These are phyloP conservation scores for Bombus sylvicola DNA, from an alignment of 1,140 invertebrate species.

Conservation along the genomic window DNA sequence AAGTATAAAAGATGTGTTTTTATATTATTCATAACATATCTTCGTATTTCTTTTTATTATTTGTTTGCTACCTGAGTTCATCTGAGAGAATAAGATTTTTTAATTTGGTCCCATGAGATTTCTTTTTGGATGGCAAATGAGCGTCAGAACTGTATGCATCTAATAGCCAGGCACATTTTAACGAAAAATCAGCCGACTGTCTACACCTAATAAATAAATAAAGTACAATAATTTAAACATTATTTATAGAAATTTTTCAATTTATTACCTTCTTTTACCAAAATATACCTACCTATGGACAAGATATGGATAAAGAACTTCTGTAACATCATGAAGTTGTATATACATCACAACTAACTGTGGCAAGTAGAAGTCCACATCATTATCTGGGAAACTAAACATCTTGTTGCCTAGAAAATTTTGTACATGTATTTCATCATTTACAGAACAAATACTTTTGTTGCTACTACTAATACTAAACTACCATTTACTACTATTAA, in stretches of 20 bases:
- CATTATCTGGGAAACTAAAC: constrained; percentile 95
- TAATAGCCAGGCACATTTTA: constrained; percentile 97
- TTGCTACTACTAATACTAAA: background rate
- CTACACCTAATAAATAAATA: constrained; percentile 88
- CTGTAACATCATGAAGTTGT: constrained; percentile 97
- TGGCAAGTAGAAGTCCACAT: constrained; percentile 99
- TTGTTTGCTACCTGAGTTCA: constrained; percentile 87
- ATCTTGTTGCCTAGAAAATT: constrained; percentile 92
- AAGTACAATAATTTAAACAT: background rate
- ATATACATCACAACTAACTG: constrained; percentile 99
- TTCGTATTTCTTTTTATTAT: background rate
- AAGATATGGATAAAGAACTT: constrained; percentile 96
- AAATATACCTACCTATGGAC: constrained; percentile 88
- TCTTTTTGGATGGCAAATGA: constrained; percentile 89
- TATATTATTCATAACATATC: background rate
- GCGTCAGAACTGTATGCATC: constrained; percentile 95
- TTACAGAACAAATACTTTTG: background rate
- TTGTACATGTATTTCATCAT: constrained; percentile 5
- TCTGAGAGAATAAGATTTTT: constrained; percentile 94
- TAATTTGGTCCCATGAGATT: constrained; percentile 93
- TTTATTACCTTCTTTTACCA: background rate
- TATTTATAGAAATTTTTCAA: background rate
- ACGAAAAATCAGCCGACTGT: constrained; percentile 96
- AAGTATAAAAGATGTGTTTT: background rate
- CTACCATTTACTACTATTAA: background rate